These are phyloP conservation scores for Dicrurus megarhynchus DNA, from an alignment of 2,113 vertebrate genomes.

Conservation along the genomic window DNA sequence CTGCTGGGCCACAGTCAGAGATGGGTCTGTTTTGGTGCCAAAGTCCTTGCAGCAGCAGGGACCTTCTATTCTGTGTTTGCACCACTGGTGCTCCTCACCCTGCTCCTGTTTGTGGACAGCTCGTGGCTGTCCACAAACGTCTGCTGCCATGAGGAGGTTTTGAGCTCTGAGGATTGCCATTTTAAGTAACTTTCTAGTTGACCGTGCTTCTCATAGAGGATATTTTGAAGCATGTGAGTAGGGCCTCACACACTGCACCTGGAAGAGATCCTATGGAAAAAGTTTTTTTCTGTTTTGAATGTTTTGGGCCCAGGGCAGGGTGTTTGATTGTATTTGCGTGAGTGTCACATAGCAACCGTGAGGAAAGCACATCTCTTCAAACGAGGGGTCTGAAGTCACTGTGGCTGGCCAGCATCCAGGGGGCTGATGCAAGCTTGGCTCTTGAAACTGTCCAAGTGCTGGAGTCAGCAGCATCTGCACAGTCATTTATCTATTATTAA, in stretches of 20 bases:
- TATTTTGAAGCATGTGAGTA: not conserved
- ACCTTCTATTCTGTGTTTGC: not conserved
- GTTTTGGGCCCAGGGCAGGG: not conserved
- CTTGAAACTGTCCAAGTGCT: not conserved
- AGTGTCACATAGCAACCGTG: slow-evolving; percentile 26
- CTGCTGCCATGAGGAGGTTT: not conserved
- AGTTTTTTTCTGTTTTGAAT: not conserved
- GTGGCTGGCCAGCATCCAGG: not conserved
- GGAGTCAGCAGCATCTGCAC: not conserved
- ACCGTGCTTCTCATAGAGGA: not conserved
- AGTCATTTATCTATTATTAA: not conserved
- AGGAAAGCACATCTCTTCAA: not conserved
- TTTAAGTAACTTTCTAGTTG: not conserved
- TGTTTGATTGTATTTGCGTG: not conserved
- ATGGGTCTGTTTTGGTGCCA: not conserved
- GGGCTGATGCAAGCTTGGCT: not conserved
- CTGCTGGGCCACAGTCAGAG: not conserved
- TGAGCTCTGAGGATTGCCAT: not conserved
- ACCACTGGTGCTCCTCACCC: not conserved
- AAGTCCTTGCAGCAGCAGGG: not conserved
- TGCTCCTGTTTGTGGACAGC: not conserved
- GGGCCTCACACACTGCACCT: not conserved
- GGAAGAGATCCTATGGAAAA: not conserved
- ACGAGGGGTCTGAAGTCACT: not conserved
- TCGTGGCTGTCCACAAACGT: not conserved